Base-by-base conservation (phyloP, 2,113 vertebrate genomes). In the Aldabrachelys gigantea region DNA sequence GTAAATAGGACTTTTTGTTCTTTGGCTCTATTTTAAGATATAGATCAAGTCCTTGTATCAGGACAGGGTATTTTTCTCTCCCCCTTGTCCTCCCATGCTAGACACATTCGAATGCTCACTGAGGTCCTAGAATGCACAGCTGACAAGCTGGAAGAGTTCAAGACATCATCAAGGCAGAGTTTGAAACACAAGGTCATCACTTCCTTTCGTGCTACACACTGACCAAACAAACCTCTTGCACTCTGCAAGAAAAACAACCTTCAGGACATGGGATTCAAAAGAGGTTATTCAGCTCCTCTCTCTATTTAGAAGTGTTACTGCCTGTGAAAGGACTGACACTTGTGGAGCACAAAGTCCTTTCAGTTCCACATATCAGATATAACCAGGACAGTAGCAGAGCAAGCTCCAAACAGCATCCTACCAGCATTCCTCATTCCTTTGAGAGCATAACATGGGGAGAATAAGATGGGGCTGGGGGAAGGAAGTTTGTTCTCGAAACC, bases 351-450 rank as follows among this genome's bases (percentile, higher is more conserved):
- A 38, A 86, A 89, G 17, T 41, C 41, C 31, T 5, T 75, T 38
- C 17, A 47, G 0, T 53, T 16, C 49, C 19, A 0, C 38, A 12
- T 57, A 47, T 8, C 44, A 13, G 0, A 5, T 53, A 13, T 6
- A 29, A 25, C 29, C 6, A 1, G 35, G 41, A 7, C 31, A 41
- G 31, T 29, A 4, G 16, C 6, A 24, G 54, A 1, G 44, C 27
- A 41, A 29, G 47, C 1, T 6, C 57, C 29, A 21, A 41, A 57
- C 31, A 24, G 29, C 69, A 56, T 50, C 57, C 38, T 13, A 41
- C 50, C 41, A 24, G 29, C 69, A 56, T 50, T 7, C 6, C 27
- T 24, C 14, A 56, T 80, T 21, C 10, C 13, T 35, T 21, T 31
- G 53, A 75, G 25, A 76, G 17, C 13, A 14, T 31, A 41, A 24